Percentiles rank a stretch among this genome's conserved stretches.
These are phyloP conservation scores for Ramphastos sulfuratus DNA, from an alignment of 2,113 vertebrate genomes.

Conservation along the genomic window DNA sequence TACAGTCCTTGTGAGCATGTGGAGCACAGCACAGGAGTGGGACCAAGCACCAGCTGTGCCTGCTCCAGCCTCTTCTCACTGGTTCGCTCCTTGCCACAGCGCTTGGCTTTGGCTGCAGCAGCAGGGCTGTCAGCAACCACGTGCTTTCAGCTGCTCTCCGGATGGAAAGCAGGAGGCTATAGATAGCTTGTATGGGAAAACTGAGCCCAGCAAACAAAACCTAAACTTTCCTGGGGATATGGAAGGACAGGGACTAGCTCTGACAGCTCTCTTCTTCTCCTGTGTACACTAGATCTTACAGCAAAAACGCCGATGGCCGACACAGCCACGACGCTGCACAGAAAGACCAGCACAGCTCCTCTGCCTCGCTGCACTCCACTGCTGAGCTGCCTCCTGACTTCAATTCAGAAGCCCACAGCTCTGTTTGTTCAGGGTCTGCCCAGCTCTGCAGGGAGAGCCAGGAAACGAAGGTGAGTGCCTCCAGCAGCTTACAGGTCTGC, in stretches of 20 bases:
- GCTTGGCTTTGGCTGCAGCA: neutral
- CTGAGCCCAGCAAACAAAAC: neutral
- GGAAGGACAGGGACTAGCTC: neutral
- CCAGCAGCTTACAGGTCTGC: neutral
- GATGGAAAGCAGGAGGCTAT: neutral
- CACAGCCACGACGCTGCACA: conserved; percentile 59
- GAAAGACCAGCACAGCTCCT: conserved; percentile 39
- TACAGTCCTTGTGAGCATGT: neutral
- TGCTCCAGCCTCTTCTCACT: neutral
- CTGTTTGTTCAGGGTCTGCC: conserved; percentile 6
- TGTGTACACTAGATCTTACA: conserved; percentile 67
- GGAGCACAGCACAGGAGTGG: neutral
- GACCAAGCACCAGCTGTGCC: neutral
- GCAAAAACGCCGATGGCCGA: conserved; percentile 62
- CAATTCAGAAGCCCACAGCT: neutral
- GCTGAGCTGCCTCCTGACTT: neutral
- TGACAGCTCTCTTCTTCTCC: neutral
- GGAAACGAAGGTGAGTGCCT: conserved; percentile 61
- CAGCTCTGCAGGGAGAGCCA: conserved; percentile 36
- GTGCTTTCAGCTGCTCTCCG: neutral
- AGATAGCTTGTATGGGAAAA: neutral
- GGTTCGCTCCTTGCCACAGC: neutral
- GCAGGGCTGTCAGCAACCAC: neutral
- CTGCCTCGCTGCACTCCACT: neutral
- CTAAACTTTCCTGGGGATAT: neutral